Percentiles rank a stretch among this genome's conserved stretches.
phyloP scores from a whole-genome alignment of 2,113 vertebrate genomes.

The Leucopternis melanops region DNA sequence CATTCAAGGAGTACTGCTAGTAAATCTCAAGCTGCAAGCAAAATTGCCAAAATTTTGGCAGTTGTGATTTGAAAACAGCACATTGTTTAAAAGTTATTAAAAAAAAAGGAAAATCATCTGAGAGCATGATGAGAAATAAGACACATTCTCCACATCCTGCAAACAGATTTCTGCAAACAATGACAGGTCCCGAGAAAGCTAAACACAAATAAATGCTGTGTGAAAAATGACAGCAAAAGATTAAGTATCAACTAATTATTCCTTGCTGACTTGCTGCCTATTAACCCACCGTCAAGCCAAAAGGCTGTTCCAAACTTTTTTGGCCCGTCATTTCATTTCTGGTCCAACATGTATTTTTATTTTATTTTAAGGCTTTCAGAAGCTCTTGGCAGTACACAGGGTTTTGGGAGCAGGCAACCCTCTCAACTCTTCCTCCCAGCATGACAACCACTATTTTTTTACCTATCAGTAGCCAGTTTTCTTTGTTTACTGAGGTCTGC shows the following conservation, averaged over 20 bases:
- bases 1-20: not conserved
- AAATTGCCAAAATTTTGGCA: not conserved
- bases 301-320: slow-evolving; percentile 12
- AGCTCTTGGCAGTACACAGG: slow-evolving; percentile 35
- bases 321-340: not conserved
- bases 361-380: slow-evolving; percentile 46
- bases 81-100: not conserved
- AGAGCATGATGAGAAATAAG: not conserved
- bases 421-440: not conserved
- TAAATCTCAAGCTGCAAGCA: not conserved
- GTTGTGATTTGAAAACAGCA: not conserved
- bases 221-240: slow-evolving; percentile 6
- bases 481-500: not conserved
- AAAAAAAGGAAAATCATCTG: not conserved
- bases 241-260: slow-evolving; percentile 11
- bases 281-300: not conserved
- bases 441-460: slow-evolving; percentile 10
- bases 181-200: not conserved
- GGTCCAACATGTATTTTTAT: not conserved
- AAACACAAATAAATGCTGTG: not conserved
- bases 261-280: not conserved
- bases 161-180: not conserved
- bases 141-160: not conserved
- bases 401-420: slow-evolving; percentile 12
- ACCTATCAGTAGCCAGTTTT: slow-evolving; percentile 4